Evolutionary conservation across 2,888 invertebrate genomes (phyloP), one percentile per base, ranked within the genome.

Genomic region (Heliconius sara): DNA sequence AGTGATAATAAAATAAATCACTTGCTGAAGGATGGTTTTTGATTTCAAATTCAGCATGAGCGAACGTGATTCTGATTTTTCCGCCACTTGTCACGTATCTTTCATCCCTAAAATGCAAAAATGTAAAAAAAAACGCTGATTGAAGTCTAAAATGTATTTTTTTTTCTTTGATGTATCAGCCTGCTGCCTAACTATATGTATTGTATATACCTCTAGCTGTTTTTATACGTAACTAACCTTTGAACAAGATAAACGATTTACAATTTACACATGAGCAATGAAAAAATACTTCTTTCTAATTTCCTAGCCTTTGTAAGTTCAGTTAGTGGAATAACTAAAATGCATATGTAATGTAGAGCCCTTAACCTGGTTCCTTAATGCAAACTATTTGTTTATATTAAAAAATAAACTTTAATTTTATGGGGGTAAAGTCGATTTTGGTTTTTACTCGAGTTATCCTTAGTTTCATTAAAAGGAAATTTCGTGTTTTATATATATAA

Each of bases 311-410:
- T 79, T 78, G 30, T 77, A 77, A 80, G 71, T 78, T 78, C 80
- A 79, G 70, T 79, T 65, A 77, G 77, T 74, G 79, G 75, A 80
- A 82, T 67, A 78, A 63, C 72, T 79, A 66, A 72, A 79, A 77
- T 65, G 78, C 79, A 75, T 76, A 79, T 72, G 60, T 77, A 80
- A 81, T 80, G 82, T 76, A 79, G 82, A 25, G 72, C 82, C 72
- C 79, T 82, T 80, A 79, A 82, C 82, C 82, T 76, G 71, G 66
- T 78, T 79, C 71, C 71, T 30, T 75, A 75, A 67, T 67, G 71
- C 39, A 39, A 63, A 60, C 16, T 39, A 39, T 39, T 10, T 25
- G 34, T 16, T 52, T 60, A 63, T 65, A 12, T 57, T 72, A 22
- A 2, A 79, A 79, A 73, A 68, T 73, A n/a, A 7, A 52, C 57